Evolutionary conservation across 2,888 invertebrate genomes (phyloP).

Genomic region (Eupithecia subumbrata): DNA sequence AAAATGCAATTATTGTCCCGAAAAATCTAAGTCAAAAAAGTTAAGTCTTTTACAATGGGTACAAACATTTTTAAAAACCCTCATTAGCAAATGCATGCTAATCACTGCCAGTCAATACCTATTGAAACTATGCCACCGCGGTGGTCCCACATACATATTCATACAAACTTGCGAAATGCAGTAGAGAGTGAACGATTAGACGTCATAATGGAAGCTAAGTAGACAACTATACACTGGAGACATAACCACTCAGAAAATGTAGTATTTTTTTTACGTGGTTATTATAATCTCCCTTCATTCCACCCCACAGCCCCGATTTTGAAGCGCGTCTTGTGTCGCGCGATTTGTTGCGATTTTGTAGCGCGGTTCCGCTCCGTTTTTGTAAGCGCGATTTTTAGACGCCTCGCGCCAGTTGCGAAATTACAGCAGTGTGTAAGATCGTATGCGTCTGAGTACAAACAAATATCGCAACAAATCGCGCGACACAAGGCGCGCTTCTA

Average conservation of each 20-base stretch:
- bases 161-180: conserved; percentile 35
- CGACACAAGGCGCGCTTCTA: too few relatives aligned
- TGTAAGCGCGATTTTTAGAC: too few relatives aligned
- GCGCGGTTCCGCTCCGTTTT: too few relatives aligned
- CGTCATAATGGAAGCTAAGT: not conserved
- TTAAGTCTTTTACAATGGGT: not conserved
- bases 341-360: too few relatives aligned
- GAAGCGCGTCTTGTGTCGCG: too few relatives aligned
- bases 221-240: not conserved
- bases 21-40: conserved; percentile 2
- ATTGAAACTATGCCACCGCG: conserved; percentile 32
- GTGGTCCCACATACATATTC: conserved; percentile 40
- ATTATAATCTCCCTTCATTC: too few relatives aligned
- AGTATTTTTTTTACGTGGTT: not conserved
- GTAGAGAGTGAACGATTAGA: conserved; percentile 13
- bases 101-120: conserved; percentile 30
- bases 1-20: not conserved
- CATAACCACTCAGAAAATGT: not conserved
- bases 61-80: not conserved
- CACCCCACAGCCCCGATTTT: too few relatives aligned
- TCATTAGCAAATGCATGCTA: conserved; percentile 29
- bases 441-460: too few relatives aligned
- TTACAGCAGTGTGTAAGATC: too few relatives aligned
- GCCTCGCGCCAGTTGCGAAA: too few relatives aligned
- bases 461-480: too few relatives aligned